Percentiles rank a stretch among this genome's conserved stretches.
phyloP scores from a whole-genome alignment of 2,797 vertebrate genomes.

The Limosa lapponica region DNA sequence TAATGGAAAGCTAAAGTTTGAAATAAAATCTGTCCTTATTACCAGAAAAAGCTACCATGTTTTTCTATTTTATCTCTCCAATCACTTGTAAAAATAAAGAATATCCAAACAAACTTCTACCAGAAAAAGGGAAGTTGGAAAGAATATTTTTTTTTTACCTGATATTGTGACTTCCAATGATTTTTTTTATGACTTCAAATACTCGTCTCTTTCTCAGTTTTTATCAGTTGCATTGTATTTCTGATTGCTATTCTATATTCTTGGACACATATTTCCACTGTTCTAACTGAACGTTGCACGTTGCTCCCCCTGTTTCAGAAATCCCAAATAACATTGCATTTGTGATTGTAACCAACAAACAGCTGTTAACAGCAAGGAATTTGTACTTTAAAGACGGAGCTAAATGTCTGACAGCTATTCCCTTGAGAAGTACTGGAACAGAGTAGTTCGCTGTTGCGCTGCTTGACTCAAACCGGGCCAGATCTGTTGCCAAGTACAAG shows the following conservation, averaged over 20 bases:
- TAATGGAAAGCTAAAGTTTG: background rate
- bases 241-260: background rate
- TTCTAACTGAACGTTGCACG: background rate
- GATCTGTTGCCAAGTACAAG: background rate
- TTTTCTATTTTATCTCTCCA: background rate
- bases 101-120: background rate
- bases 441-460: background rate
- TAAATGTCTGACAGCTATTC: background rate
- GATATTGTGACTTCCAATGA: background rate
- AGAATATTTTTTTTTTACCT: background rate
- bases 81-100: background rate
- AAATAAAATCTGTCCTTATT: background rate
- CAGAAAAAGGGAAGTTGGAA: background rate
- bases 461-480: background rate
- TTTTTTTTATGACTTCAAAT: background rate
- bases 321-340: background rate
- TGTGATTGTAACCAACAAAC: background rate
- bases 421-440: background rate
- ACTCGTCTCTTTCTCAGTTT: background rate
- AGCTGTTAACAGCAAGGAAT: background rate
- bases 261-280: background rate
- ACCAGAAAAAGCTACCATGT: background rate
- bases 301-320: background rate
- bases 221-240: background rate
- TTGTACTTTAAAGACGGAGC: background rate